Evolutionary conservation across 2,113 vertebrate species (phyloP).

Genomic region (Thomomys bottae): DNA sequence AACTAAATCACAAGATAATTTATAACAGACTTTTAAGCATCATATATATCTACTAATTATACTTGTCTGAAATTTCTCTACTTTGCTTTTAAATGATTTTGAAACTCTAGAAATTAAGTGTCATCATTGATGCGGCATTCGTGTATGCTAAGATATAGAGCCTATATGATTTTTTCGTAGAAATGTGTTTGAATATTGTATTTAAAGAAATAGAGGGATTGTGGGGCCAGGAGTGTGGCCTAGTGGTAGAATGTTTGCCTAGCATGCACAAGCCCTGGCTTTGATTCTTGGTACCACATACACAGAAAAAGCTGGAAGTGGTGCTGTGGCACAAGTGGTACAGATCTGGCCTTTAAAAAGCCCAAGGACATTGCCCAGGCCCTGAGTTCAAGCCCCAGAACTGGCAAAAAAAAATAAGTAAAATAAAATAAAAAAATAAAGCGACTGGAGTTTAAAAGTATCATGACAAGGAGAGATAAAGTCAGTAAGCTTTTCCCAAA

Average conservation of each 20-base stretch:
- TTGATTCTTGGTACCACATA: too few relatives aligned
- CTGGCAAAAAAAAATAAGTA: too few relatives aligned
- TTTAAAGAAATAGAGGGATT: not conserved
- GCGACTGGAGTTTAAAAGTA: slow-evolving; percentile 11
- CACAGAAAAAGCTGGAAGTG: too few relatives aligned
- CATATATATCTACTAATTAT: not conserved
- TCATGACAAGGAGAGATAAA: not conserved
- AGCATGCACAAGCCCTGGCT: too few relatives aligned
- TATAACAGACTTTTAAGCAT: not conserved
- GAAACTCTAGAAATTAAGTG: slow-evolving; percentile 43
- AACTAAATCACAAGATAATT: not conserved
- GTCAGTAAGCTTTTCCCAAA: not conserved
- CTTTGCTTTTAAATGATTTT: slow-evolving; percentile 32
- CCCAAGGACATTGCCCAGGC: too few relatives aligned
- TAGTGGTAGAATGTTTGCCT: too few relatives aligned
- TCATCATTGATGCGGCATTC: not conserved
- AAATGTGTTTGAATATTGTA: slow-evolving; percentile 17
- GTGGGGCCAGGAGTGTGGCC: too few relatives aligned
- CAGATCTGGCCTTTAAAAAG: too few relatives aligned
- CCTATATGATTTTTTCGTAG: not conserved
- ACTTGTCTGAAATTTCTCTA: slow-evolving; percentile 7
- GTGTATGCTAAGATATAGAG: not conserved
- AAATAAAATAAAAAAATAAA: too few relatives aligned
- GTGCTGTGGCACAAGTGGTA: too few relatives aligned
- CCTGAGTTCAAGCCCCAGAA: too few relatives aligned